Evolutionary conservation across 2,797 vertebrate species (phyloP).

Genomic region (Rhadinocentrus ornatus): DNA sequence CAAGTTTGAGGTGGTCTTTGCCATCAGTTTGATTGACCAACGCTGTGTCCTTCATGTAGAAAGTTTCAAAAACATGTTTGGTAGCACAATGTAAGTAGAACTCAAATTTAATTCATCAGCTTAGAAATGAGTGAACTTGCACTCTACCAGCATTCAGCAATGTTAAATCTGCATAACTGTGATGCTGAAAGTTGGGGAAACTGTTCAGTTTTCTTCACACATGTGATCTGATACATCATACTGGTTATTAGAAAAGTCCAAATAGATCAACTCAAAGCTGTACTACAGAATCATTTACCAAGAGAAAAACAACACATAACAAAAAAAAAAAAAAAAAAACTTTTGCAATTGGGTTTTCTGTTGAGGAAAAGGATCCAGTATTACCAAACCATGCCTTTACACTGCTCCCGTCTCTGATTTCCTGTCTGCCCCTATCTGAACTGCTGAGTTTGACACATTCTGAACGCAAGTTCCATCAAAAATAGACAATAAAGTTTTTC

Average conservation of each 20-base stretch:
- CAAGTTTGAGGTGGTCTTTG: conserved; percentile 82
- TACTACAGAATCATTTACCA: background rate
- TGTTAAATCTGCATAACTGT: background rate
- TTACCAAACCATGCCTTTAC: too few species aligned
- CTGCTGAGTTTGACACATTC: too few species aligned
- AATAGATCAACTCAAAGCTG: background rate
- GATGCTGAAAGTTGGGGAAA: background rate
- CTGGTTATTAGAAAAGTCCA: background rate
- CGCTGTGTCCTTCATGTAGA: conserved; percentile 64
- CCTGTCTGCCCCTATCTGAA: too few species aligned
- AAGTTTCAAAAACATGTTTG: conserved; percentile 74
- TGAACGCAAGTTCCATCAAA: too few species aligned
- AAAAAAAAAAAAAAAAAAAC: too few species aligned
- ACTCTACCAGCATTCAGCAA: background rate
- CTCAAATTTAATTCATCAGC: background rate
- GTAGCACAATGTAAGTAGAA: conserved; percentile 75
- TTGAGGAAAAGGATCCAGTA: too few species aligned
- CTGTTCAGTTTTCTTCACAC: background rate
- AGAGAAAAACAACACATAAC: too few species aligned
- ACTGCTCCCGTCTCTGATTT: too few species aligned
- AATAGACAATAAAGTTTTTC: too few species aligned
- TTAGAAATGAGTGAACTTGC: background rate
- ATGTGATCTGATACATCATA: background rate
- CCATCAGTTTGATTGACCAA: conserved; percentile 53
- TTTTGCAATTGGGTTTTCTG: too few species aligned